Evolutionary conservation across 2,888 invertebrate species (phyloP).

Genomic region (Agonopterix heracliana): DNA sequence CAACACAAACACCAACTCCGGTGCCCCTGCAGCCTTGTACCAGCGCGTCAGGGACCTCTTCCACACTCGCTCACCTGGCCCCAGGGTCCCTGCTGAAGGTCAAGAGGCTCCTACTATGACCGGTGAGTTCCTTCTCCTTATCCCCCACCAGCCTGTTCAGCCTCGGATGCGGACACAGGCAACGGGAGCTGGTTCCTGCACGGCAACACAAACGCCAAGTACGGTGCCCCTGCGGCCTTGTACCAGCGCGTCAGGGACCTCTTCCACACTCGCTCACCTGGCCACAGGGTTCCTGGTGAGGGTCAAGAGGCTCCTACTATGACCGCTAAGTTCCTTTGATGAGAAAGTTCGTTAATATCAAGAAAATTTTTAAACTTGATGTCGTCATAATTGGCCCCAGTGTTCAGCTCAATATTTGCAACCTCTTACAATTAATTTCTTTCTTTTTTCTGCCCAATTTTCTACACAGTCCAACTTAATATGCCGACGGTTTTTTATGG

Average conservation of each 20-base stretch:
- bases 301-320: conserved; percentile 70
- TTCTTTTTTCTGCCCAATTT: no score
- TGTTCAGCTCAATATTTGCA: no score
- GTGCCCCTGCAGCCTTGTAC: conserved; percentile 84
- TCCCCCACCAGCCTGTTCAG: conserved; percentile 56
- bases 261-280: conserved; percentile 78
- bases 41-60: conserved; percentile 91
- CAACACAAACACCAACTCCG: conserved; percentile 28
- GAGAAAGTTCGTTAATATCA: no score
- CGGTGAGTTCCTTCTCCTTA: no score
- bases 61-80: conserved; percentile 73
- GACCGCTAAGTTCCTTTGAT: conserved; percentile 69
- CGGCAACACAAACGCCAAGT: conserved; percentile 51
- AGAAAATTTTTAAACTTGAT: no score
- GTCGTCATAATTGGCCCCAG: no score
- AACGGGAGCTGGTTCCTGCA: conserved; percentile 87
- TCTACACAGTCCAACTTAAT: no score
- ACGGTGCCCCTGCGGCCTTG: conserved; percentile 80
- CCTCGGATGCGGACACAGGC: conserved; percentile 73
- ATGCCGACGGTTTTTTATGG: no score
- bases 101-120: conserved; percentile 73
- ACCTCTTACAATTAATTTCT: no score
- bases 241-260: conserved; percentile 91
- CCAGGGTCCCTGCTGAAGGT: conserved; percentile 60
- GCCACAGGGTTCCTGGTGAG: conserved; percentile 62